A percentile compares a stretch with the other conserved stretches of the same genome.
Evolutionary conservation across 2,888 invertebrate genomes (phyloP).

Genomic region (Leucoma salicis): DNA sequence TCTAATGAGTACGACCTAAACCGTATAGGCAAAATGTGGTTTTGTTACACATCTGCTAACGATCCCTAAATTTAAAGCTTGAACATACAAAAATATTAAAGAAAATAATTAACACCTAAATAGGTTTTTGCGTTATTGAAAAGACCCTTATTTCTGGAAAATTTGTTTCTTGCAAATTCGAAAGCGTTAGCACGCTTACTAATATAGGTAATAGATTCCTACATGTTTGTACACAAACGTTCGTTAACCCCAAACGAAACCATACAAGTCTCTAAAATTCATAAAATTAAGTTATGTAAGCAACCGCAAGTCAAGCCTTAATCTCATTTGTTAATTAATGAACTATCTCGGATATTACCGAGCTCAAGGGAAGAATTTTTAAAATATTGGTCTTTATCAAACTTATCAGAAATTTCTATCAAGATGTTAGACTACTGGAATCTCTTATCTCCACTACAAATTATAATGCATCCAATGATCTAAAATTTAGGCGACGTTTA

Average conservation of each 20-base stretch:
- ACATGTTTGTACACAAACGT: constrained; percentile 5
- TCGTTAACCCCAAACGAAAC: constrained; percentile 28
- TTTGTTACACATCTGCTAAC: too few species aligned
- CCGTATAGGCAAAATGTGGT: too few species aligned
- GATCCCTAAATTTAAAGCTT: too few species aligned
- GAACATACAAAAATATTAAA: too few species aligned
- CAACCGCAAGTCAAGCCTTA: constrained; percentile 11
- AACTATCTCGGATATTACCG: constrained; percentile 5
- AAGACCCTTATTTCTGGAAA: too few species aligned
- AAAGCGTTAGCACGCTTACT: too few species aligned
- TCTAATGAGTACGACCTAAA: too few species aligned
- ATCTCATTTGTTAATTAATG: constrained; percentile 20
- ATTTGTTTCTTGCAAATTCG: too few species aligned
- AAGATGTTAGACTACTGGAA: constrained; percentile 2
- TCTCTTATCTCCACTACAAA: constrained; percentile 1
- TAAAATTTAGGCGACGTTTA: constrained; percentile 5
- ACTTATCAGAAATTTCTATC: constrained; percentile 9
- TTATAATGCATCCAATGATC: background rate
- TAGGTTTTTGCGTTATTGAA: too few species aligned
- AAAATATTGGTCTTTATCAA: background rate
- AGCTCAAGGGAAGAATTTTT: background rate
- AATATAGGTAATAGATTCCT: too few species aligned
- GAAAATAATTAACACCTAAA: too few species aligned
- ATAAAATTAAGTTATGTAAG: constrained; percentile 16
- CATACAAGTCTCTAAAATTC: constrained; percentile 18